Evolutionary conservation across 2,113 vertebrate genomes (phyloP), one percentile per base, ranked within the genome.

Genomic region (Catharus minimus): DNA sequence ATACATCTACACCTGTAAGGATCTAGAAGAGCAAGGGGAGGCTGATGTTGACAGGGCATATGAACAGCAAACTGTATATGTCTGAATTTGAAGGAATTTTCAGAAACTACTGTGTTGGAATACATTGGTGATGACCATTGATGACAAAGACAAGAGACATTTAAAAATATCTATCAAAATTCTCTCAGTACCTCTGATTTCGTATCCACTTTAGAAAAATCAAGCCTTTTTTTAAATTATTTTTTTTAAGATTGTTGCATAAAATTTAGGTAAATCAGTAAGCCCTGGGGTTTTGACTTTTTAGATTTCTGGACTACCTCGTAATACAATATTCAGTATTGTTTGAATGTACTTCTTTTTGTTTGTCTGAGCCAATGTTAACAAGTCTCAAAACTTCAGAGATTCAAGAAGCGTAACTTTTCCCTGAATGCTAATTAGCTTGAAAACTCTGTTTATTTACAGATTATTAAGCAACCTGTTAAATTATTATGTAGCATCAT

Each of bases 381-480:
- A 81, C 20, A 9, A 43, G 11, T 30, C 15, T 84, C 53, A 60
- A 43, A 92, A 89, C 23, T 61, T 73, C 18, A 57, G 78, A 32
- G 9, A 53, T 82, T 61, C 41, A 76, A 73, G 52, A 28, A 73
- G 58, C 8, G 16, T 73, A 0, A 17, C 61, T 89, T 92, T 46
- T 27, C 64, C 55, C 55, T 53, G 26, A 82, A 89, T 93, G 33
- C 2, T 85, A 85, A 85, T 89, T 92, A 82, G 10, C 55, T 62
- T 39, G 32, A 87, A 82, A 93, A 69, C 50, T 68, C 89, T 73
- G 53, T 87, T 95, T 90, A 93, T 93, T 93, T 94, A 91, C 78
- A 92, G 55, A 66, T 85, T 92, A 93, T 93, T 92, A 93, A 84
- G 38, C 26, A 91, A 79, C 18, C 6, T 39, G 32, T 47, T 79